These are phyloP conservation scores for Gallinago nigripennis DNA, from an alignment of 2,797 vertebrate species.

Conservation along the genomic window DNA sequence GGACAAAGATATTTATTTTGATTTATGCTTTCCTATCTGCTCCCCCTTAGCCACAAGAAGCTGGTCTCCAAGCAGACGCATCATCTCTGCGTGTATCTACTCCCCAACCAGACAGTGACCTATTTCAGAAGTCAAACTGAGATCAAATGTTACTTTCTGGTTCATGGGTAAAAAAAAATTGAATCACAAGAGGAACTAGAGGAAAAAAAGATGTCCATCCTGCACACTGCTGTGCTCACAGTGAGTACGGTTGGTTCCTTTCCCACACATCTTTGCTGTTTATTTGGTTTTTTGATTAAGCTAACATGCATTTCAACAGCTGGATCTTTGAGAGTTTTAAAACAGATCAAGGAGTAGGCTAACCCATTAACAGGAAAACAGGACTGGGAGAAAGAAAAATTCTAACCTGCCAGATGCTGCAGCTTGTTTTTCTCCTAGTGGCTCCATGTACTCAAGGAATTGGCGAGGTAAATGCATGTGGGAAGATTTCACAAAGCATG, in stretches of 20 bases:
- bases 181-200: conserved; percentile 24
- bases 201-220: conserved; percentile 17
- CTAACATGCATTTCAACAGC: conserved; percentile 32
- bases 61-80: neutral
- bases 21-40: conserved; percentile 58
- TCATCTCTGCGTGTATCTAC: neutral
- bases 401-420: neutral
- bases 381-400: neutral
- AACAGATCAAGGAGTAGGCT: neutral
- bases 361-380: neutral
- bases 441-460: neutral
- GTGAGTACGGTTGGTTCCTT: conserved; percentile 23
- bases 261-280: conserved; percentile 57
- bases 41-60: neutral
- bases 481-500: neutral
- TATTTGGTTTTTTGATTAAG: conserved; percentile 43
- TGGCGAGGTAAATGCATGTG: neutral
- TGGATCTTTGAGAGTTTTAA: conserved; percentile 47
- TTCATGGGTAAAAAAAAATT: conserved; percentile 28
- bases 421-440: neutral
- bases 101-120: conserved; percentile 35
- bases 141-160: conserved; percentile 52
- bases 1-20: conserved; percentile 50
- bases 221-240: conserved; percentile 39
- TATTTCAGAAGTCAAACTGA: conserved; percentile 59